Conservation (phyloP, 2,888 invertebrate genomes). For the Dasypolia templi region DNA sequence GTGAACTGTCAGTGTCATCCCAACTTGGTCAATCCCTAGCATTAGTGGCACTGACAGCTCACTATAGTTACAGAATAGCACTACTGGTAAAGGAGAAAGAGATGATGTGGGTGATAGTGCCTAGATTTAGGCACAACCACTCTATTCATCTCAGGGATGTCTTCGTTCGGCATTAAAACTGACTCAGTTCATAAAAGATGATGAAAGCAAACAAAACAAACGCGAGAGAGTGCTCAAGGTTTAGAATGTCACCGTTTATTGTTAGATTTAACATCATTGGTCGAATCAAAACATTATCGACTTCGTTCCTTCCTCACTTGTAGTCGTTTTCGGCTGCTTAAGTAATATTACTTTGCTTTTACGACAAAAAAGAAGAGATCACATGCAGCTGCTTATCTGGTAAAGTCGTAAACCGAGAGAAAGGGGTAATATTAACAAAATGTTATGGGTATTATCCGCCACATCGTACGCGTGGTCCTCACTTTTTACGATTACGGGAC, state of each 20-base stretch:
- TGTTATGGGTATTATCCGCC: slow-evolving; percentile 50
- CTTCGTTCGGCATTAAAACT: background rate
- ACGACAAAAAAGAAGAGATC: slow-evolving; percentile 35
- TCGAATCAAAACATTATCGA: background rate
- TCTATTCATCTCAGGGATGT: background rate
- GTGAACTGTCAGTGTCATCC: too few relatives aligned
- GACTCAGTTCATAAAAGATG: background rate
- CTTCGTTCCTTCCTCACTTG: slow-evolving; percentile 20
- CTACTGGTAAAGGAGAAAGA: too few relatives aligned
- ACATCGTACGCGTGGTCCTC: slow-evolving; percentile 20
- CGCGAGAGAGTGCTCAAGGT: background rate
- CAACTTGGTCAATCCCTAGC: too few relatives aligned
- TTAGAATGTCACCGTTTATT: background rate
- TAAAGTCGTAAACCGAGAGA: slow-evolving; percentile 48
- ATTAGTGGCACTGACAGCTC: too few relatives aligned
- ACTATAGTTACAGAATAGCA: too few relatives aligned
- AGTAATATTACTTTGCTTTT: slow-evolving; percentile 21
- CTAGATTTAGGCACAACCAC: too few relatives aligned
- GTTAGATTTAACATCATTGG: too few relatives aligned
- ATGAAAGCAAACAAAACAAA: background rate
- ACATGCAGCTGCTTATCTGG: slow-evolving; percentile 53
- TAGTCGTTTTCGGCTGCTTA: slow-evolving; percentile 19
- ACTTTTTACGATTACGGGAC: slow-evolving; percentile 44
- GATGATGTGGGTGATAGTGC: too few relatives aligned
- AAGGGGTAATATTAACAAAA: slow-evolving; percentile 56